Evolutionary conservation across 1,140 invertebrate genomes (phyloP).

Genomic region (Oedothorax gibbosus): DNA sequence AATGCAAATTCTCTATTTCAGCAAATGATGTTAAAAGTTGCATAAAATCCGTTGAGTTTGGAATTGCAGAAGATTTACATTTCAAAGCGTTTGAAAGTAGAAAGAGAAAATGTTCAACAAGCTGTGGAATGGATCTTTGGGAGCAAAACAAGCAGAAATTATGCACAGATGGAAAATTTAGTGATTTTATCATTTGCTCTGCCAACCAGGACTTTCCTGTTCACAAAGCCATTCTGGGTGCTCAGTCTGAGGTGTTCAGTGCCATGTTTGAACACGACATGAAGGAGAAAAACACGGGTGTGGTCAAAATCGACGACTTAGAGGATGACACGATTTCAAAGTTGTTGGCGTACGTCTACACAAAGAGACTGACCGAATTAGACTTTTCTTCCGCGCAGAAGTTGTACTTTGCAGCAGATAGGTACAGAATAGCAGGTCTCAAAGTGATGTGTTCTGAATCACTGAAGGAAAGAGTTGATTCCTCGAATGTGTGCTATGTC

Average conservation of each 20-base stretch:
- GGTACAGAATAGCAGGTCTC: not conserved
- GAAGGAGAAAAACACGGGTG: constrained; percentile 72
- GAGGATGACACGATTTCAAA: constrained; percentile 35
- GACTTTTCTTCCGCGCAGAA: not conserved
- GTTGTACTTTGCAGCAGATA: constrained; percentile 74
- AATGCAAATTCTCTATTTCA: not conserved
- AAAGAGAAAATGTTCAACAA: not conserved
- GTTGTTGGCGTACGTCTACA: constrained; percentile 46
- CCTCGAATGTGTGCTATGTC: not conserved
- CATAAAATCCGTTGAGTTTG: not conserved
- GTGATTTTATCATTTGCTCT: constrained; percentile 66
- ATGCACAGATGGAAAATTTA: not conserved
- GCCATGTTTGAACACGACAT: constrained; percentile 67
- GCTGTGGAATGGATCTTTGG: not conserved
- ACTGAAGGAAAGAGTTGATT: not conserved
- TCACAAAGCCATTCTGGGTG: constrained; percentile 66
- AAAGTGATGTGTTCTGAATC: constrained; percentile 11
- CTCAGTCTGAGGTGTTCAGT: constrained; percentile 67
- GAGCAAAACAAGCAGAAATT: not conserved
- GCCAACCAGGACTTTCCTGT: constrained; percentile 63
- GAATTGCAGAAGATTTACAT: too few species aligned
- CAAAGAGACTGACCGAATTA: not conserved
- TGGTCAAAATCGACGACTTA: constrained; percentile 35
- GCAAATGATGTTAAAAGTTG: not conserved
- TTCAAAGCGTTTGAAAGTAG: not conserved